Base-by-base conservation (phyloP, 2,113 vertebrate genomes). In the Psittacula cyanocephala region DNA sequence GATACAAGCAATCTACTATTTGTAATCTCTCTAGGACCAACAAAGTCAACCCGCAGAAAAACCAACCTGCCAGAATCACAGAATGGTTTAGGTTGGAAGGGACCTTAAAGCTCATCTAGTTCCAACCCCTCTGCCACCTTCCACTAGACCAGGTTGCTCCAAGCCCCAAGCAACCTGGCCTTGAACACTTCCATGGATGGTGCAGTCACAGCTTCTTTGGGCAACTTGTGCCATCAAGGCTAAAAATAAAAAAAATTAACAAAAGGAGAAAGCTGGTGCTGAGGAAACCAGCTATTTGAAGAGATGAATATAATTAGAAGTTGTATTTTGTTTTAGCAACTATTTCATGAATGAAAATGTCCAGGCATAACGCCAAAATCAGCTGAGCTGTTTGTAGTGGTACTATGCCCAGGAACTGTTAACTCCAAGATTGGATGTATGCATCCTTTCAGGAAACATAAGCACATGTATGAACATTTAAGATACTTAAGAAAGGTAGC, bases 261-360 rank as follows among this genome's bases (percentile, higher is more conserved):
- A 37, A 78, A 25, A 60, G 69, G 10, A 88, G 33, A 62, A 49
- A 55, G 11, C 14, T 76, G 27, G 18, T 59, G 47, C 57, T 77
- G 68, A 86, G 68, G 52, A 81, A 91, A 86, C 57, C 25, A 93
- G 52, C n/a, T 77, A 57, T 75, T 89, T 28, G 43, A 89, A 82
- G 72, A 88, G 37, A 95, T 89, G 33, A 72, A 70, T 55, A 77
- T 57, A 96, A 93, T 68, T 85, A 78, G 69, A 95, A 97, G 44
- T 43, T 91, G 55, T 57, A 92, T 89, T 95, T 95, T 95, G 76
- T 70, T 94, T 85, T 82, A 96, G 79, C 20, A 60, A 74, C 23
- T 57, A 57, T 57, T 95, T 95, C 22, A 89, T 97, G 97, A 97
- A 97, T 95, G 96, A 95, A 95, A 43, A 93, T n/a, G 64, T 63